Conservation (phyloP, 1,140 invertebrate genomes). For the Eumeta japonica region DNA sequence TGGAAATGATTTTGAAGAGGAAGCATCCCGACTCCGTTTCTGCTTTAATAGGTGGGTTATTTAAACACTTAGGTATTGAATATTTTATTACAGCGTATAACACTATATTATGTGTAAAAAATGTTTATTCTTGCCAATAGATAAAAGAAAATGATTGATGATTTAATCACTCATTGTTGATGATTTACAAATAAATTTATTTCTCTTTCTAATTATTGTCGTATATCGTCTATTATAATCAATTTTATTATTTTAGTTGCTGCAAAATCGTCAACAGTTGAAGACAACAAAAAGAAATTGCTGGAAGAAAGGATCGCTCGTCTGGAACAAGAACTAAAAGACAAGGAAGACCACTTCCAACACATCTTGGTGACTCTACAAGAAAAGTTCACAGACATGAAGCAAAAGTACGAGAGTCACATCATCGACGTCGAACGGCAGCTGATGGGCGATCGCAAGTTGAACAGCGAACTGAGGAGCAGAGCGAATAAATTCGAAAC, state of each 20-base stretch:
- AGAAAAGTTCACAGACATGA: slow-evolving; percentile 72
- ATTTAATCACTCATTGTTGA: not conserved
- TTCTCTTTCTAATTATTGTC: slow-evolving; percentile 1
- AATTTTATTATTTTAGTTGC: slow-evolving; percentile 39
- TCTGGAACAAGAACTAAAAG: slow-evolving; percentile 66
- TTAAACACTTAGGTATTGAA: not conserved
- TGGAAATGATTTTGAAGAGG: slow-evolving; percentile 73
- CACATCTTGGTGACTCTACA: slow-evolving; percentile 69
- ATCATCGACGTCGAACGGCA: slow-evolving; percentile 71
- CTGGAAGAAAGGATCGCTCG: slow-evolving; percentile 69
- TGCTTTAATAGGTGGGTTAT: slow-evolving; percentile 63
- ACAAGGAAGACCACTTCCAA: slow-evolving; percentile 68
- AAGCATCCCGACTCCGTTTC: slow-evolving; percentile 79
- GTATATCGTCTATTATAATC: too few relatives aligned
- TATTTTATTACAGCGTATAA: not conserved
- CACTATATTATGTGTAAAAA: not conserved
- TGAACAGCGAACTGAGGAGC: slow-evolving; percentile 59
- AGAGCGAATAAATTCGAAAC: slow-evolving; percentile 48
- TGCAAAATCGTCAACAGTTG: slow-evolving; percentile 58
- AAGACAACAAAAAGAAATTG: slow-evolving; percentile 64
- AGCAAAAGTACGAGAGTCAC: slow-evolving; percentile 71
- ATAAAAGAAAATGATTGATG: too few relatives aligned
- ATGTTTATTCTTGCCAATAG: not conserved
- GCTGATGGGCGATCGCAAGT: slow-evolving; percentile 60
- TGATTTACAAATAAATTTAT: slow-evolving; percentile 2